A percentile compares a stretch with the other conserved stretches of the same genome.
phyloP scores from a whole-genome alignment of 30 jellyfish, hydroid and myxozoan genomes.

The Hydractinia symbiolongicarpus region DNA sequence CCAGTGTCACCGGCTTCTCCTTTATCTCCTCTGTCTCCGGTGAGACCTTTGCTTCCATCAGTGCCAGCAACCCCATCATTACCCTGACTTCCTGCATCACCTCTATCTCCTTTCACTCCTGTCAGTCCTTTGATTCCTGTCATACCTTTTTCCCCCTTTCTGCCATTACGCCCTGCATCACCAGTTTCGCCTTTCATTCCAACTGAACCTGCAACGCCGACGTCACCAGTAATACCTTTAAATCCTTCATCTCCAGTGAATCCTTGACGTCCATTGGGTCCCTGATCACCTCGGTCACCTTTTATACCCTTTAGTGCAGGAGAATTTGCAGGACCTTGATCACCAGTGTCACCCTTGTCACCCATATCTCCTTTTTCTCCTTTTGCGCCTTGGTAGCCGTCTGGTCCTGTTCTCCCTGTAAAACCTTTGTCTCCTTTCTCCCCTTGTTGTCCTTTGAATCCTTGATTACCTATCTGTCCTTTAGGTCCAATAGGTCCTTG shows the following conservation, averaged over 20 bases:
- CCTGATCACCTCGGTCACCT: slow-evolving; percentile 20
- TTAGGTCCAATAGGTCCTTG: slow-evolving; percentile 9
- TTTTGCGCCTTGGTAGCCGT: neutral
- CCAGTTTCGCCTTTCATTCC: neutral
- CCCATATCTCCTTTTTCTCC: neutral
- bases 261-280: slow-evolving; percentile 11
- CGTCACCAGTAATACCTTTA: neutral
- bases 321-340: neutral
- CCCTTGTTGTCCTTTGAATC: neutral
- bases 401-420: neutral
- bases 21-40: slow-evolving; percentile 17
- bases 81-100: neutral
- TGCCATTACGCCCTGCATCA: neutral
- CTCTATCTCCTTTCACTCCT: neutral
- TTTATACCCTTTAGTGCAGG: neutral
- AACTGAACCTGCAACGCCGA: neutral
- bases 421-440: slow-evolving; percentile 7
- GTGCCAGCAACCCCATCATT: neutral
- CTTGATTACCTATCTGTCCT: slow-evolving; percentile 8
- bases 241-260: neutral
- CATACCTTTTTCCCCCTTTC: neutral
- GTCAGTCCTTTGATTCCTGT: neutral
- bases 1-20: slow-evolving; percentile 9
- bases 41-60: neutral
- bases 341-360: neutral